Base-by-base conservation (phyloP, 2,797 vertebrate species). In the Pipistrellus nathusii region DNA sequence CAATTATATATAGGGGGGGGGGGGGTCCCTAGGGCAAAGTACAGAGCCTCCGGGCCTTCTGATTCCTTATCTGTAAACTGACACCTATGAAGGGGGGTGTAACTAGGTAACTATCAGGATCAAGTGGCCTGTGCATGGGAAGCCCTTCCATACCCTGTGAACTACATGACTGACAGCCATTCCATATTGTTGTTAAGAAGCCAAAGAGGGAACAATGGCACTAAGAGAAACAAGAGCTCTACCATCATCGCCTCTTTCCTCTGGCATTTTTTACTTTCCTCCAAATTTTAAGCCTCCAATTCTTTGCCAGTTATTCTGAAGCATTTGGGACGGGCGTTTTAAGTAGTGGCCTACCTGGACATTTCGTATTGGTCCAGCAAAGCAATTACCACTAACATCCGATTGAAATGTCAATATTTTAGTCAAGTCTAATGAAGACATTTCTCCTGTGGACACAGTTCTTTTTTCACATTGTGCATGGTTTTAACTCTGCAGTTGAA, bases 381-480 rank as follows among this genome's bases (percentile, higher is more conserved):
- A 92, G 38, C 8, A 75, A 81, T 89, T 81, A 75, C 64, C 38
- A 95, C 30, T 35, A 35, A 89, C 85, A 81, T 14, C 76, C 81
- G 92, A 82, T 51, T 4, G 3, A 88, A 91, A 59, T 41, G 68
- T 72, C 85, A 53, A 23, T 90, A 89, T 71, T 66, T 80, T 84
- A 78, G 55, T 94, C 59, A 93, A 68, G 25, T 75, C 21, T 89
- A 85, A 96, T 75, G 75, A 93, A 94, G 72, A 44, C 3, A 1
- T 66, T 71, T 44, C 78, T 93, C 23, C 57, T 27, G 17, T 48
- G 44, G n/a, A 71, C n/a, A 25, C 15, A 27, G n/a, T 59, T 73
- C 55, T 62, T 32, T 90, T 90, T 62, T 68, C 78, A 78, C 21
- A 21, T 68, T 94, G 75, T 81, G 18, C 25, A 86, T 32, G 73